These are phyloP conservation scores for Salminus brasiliensis DNA, from an alignment of 2,113 vertebrate species.

Conservation along the genomic window DNA sequence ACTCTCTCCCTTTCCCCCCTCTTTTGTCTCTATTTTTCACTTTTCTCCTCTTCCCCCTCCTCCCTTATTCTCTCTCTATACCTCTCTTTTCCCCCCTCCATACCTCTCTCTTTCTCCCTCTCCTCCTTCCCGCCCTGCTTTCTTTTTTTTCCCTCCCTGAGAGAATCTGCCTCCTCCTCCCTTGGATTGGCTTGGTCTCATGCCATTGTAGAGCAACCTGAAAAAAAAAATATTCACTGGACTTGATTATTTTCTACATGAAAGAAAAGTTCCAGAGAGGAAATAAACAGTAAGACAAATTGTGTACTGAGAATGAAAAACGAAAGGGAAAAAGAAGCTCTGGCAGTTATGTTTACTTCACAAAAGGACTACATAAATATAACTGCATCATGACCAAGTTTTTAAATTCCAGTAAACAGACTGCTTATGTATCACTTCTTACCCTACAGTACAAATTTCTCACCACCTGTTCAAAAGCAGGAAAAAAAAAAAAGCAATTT, in stretches of 20 bases:
- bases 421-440: slow-evolving; percentile 1
- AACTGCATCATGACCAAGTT: background rate
- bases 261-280: background rate
- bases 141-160: too few species aligned
- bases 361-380: background rate
- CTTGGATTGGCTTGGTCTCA: background rate
- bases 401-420: background rate
- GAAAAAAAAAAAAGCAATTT: slow-evolving; percentile 19
- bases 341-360: background rate
- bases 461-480: slow-evolving; percentile 12
- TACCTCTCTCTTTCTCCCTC: background rate
- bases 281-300: background rate
- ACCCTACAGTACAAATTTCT: slow-evolving; percentile 2
- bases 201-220: background rate
- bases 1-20: background rate
- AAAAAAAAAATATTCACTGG: background rate
- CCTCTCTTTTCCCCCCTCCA: too few species aligned
- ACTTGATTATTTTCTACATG: background rate
- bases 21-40: background rate
- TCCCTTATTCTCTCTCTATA: background rate
- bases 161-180: too few species aligned
- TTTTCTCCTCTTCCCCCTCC: background rate
- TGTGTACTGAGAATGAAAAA: background rate
- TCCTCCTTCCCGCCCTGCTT: background rate
- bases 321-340: background rate